Conservation (phyloP, 2,888 invertebrate species). For the Drosophila cognata region DNA sequence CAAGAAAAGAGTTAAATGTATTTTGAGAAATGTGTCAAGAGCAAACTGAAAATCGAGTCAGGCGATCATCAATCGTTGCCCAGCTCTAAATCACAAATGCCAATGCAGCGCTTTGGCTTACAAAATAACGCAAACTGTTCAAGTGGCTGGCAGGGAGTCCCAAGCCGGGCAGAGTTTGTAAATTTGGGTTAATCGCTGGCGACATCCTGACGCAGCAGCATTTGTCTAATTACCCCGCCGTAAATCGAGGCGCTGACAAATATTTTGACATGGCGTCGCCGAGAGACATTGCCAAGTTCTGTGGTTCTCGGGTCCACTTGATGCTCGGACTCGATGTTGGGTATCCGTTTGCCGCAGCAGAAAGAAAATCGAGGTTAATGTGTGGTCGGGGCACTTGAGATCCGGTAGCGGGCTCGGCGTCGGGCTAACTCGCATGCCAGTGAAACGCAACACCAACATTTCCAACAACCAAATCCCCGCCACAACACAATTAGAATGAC, state of each 20-base stretch:
- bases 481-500: constrained; percentile 4
- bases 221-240: constrained; percentile 60
- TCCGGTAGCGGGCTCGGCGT: constrained; percentile 43
- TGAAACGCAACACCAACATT: constrained; percentile 39
- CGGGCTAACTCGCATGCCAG: neutral
- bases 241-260: constrained; percentile 75
- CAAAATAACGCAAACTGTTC: constrained; percentile 8
- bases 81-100: neutral
- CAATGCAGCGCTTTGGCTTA: constrained; percentile 10
- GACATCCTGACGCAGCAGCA: constrained; percentile 66
- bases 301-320: constrained; percentile 46
- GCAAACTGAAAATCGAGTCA: neutral
- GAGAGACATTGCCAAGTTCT: constrained; percentile 36
- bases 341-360: constrained; percentile 10
- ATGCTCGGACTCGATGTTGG: constrained; percentile 28
- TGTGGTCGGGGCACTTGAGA: constrained; percentile 61
- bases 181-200: constrained; percentile 60
- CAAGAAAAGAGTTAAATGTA: neutral
- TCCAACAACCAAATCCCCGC: neutral
- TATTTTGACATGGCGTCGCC: constrained; percentile 75
- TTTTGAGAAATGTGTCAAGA: constrained; percentile 1
- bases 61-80: neutral
- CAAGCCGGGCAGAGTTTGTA: constrained; percentile 13
- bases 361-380: constrained; percentile 28
- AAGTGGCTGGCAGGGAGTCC: constrained; percentile 44